A percentile compares a stretch with the other conserved stretches of the same genome.
phyloP scores from a whole-genome alignment of 1,140 invertebrate species.

The Polyergus mexicanus region DNA sequence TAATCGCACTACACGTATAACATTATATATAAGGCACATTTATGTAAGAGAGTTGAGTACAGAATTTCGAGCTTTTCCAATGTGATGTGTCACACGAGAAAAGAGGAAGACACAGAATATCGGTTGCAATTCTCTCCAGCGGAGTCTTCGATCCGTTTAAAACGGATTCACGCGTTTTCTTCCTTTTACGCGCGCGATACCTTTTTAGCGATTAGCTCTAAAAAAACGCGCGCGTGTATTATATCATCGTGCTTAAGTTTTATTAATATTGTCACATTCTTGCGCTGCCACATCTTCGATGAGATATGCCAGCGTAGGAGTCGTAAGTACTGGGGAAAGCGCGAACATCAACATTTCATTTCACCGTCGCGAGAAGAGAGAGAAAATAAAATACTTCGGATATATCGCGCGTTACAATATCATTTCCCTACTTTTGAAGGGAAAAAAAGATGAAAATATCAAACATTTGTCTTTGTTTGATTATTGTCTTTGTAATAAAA shows the following conservation, averaged over 20 bases:
- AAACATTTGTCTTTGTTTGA: too few relatives aligned
- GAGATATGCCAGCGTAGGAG: constrained; percentile 28
- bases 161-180: not conserved
- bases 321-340: constrained; percentile 58
- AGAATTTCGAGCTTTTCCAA: constrained; percentile 42
- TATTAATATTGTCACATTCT: constrained; percentile 38
- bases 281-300: constrained; percentile 47
- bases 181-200: constrained; percentile 7
- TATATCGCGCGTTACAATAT: constrained; percentile 12
- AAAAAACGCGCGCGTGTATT: constrained; percentile 19
- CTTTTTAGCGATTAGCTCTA: constrained; percentile 19
- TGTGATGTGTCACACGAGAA: constrained; percentile 23
- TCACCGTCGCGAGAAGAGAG: constrained; percentile 52
- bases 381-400: constrained; percentile 54
- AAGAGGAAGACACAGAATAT: not conserved
- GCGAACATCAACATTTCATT: constrained; percentile 37
- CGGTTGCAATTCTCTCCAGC: not conserved
- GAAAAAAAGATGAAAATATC: constrained; percentile 14
- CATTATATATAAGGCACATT: constrained; percentile 54
- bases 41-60: constrained; percentile 48
- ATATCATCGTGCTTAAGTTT: constrained; percentile 33
- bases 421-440: not conserved
- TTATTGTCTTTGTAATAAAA: constrained; percentile 19
- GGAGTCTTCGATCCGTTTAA: not conserved
- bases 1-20: constrained; percentile 13